Base-by-base conservation (phyloP, 2,113 vertebrate genomes). In the Ibidorhyncha struthersii region DNA sequence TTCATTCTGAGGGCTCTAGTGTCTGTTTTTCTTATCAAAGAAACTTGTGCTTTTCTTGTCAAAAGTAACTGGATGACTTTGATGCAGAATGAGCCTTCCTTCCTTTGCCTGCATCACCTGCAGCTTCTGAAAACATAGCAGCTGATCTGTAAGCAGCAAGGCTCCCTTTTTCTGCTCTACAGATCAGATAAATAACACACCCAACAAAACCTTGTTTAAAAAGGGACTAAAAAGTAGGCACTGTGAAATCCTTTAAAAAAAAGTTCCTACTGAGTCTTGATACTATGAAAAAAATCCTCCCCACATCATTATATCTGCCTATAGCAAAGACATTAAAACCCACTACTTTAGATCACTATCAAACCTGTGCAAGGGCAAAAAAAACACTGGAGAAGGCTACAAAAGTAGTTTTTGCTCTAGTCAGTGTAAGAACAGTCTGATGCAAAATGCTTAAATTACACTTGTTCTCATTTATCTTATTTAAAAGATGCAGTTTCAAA, bases 181-280 rank as follows among this genome's bases (percentile, higher is more conserved):
- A 93, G 43, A 72, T 82, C 89, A 78, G 55, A 81, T 22, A 93
- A 94, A 74, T 15, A 96, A 80, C 20, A 73, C 40, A 40, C 49
- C 55, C 49, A 62, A 55, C 32, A 67, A 76, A 92, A 45, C 11
- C 8, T n/a, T 38, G 32, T 19, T 80, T 84, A 38, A 58, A 89
- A 53, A 20, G 17, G 52, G 56, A 53, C 61, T 43, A n/a, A 36
- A 81, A 86, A 47, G 58, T 17, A 95, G 32, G 32, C 34, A 74
- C 7, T 2, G 4, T 43, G 7, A 86, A 82, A 89, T 30, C 30
- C 15, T 86, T 82, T 6, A 43, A 49, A n/a, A 40, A 73, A 72
- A 18, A 40, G 4, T 36, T 53, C 59, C 72, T 67, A 41, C n/a
- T 27, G n/a, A 41, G 72, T 26, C n/a, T 63, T 52, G 25, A 9